Percentiles rank a stretch among this genome's conserved stretches.
These are phyloP conservation scores for Babylonia areolata DNA, from an alignment of 1,140 invertebrate species.

Conservation along the genomic window DNA sequence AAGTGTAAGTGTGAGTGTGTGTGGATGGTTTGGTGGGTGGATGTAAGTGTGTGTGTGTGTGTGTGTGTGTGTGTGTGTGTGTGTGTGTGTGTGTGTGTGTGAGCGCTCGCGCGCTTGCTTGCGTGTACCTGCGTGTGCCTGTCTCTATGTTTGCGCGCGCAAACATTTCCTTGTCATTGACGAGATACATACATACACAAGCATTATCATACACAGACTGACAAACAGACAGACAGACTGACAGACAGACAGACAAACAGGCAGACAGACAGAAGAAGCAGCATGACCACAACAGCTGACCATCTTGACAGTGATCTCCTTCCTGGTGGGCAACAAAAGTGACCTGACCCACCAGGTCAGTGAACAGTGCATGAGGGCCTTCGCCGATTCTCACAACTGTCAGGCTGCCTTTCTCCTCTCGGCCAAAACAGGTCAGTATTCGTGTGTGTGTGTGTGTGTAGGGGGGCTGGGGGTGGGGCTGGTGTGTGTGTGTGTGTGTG, in stretches of 20 bases:
- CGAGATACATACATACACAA: background rate
- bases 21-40: background rate
- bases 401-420: conserved; percentile 50
- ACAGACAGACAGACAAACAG: conserved; percentile 8
- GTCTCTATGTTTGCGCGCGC: too few species aligned
- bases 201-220: background rate
- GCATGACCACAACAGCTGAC: background rate
- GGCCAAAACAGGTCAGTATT: conserved; percentile 54
- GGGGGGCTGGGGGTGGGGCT: too few species aligned
- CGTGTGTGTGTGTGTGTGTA: background rate
- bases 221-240: background rate
- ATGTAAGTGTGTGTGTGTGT: background rate
- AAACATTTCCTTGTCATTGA: too few species aligned
- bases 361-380: conserved; percentile 41
- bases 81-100: background rate
- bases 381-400: conserved; percentile 50
- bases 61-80: background rate
- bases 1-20: background rate
- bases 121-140: background rate
- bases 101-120: too few species aligned
- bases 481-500: too few species aligned
- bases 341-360: conserved; percentile 44
- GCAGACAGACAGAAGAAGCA: background rate
- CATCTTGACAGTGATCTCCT: conserved; percentile 50
- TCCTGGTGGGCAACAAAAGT: conserved; percentile 57